Base-by-base conservation (phyloP, 2,888 invertebrate genomes). In the Labia minor region DNA sequence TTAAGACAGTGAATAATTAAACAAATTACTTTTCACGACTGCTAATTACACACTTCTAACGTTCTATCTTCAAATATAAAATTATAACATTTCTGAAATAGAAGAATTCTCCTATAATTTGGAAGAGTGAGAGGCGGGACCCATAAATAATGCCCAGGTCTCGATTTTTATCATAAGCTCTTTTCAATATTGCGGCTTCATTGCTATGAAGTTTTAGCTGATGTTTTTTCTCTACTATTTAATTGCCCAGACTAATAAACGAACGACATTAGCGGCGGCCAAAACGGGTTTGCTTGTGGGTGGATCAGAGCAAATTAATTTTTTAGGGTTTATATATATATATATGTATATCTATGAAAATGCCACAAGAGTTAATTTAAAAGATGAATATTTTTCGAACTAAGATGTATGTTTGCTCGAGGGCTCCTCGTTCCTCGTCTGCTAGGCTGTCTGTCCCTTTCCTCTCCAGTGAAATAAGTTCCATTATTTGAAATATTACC, bases 101-200 rank as follows among this genome's bases (percentile, higher is more conserved):
- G n/a, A 10, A 49, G 49, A 49, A 8, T 49, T 49, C 49, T 49
- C 49, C 49, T 49, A 49, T 49, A 49, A 49, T 49, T 49, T 49
- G 49, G 49, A 49, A 49, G 49, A 49, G 49, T 14, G 49, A 49
- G 49, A 49, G 49, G 49, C 49, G 49, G 49, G n/a, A 49, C 49
- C 16, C 49, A 49, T 49, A 49, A 49, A 49, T 49, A 49, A 49
- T 49, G 14, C 16, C 16, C n/a, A 16, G 14, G 49, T 49, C 49
- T 49, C 49, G 16, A 49, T 49, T 49, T 49, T 49, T 49, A 49
- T 49, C n/a, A 4, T 49, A 49, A 49, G 16, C 49, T 49, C 14
- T 49, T 49, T 49, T 49, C 49, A 49, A 49, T 49, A 49, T 49
- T 49, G 49, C 49, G 49, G 49, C 49, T 49, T 49, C 49, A 49